A percentile compares a stretch with the other conserved stretches of the same genome.
Conservation (phyloP, 2,888 invertebrate species). For the Campoplex capitator region DNA sequence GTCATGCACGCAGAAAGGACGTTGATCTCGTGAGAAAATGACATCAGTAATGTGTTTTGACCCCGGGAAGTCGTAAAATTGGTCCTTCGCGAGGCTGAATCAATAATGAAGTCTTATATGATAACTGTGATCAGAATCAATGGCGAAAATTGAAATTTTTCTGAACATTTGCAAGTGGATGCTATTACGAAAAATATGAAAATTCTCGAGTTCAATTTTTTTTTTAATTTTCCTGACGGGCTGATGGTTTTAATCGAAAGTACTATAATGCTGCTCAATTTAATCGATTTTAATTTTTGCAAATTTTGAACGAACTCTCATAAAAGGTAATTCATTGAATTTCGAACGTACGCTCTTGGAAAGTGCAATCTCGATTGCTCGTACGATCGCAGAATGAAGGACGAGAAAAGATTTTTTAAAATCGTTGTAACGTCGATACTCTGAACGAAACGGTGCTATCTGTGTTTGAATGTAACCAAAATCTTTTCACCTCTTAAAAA, state of each 20-base stretch:
- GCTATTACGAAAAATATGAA: background rate
- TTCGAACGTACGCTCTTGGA: no score
- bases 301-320: background rate
- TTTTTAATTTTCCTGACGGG: background rate
- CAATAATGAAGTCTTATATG: background rate
- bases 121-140: background rate
- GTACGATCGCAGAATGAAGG: no score
- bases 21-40: conserved; percentile 54
- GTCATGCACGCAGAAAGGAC: conserved; percentile 24
- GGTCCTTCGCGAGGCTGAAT: conserved; percentile 27
- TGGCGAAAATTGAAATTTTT: background rate
- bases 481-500: conserved; percentile 75
- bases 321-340: background rate
- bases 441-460: background rate
- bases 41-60: conserved; percentile 20
- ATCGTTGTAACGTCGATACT: no score
- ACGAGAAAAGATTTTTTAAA: no score
- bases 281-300: no score
- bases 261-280: no score
- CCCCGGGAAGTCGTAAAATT: conserved; percentile 12
- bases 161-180: background rate
- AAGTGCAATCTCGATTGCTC: no score
- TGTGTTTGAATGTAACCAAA: conserved; percentile 32
- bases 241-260: background rate
- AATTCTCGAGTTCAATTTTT: background rate